Percentiles rank a stretch among this genome's conserved stretches.
Evolutionary conservation across 2,888 invertebrate genomes (phyloP).

Genomic region (Camponotus fellah): DNA sequence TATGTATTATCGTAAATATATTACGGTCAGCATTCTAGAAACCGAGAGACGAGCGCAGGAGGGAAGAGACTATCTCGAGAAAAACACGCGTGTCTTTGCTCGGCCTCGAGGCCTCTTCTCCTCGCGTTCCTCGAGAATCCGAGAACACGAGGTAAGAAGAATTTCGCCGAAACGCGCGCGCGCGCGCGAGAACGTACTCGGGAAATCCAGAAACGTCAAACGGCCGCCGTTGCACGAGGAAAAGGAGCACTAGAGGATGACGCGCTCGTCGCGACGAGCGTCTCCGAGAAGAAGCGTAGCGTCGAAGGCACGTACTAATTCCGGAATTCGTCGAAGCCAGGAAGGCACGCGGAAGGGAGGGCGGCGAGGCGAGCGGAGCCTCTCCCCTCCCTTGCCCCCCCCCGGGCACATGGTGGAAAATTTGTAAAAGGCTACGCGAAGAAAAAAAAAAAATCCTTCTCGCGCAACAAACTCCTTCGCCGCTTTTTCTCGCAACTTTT

Average conservation of each 20-base stretch:
- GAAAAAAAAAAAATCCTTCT: not conserved
- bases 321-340: slow-evolving; percentile 39
- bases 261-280: not conserved
- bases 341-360: not conserved
- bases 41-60: not conserved
- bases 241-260: not conserved
- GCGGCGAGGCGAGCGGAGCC: not conserved
- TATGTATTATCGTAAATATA: not conserved
- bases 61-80: not conserved
- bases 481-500: not conserved
- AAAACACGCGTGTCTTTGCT: not conserved
- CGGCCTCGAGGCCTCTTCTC: no score
- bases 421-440: not conserved
- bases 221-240: not conserved
- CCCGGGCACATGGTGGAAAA: not conserved
- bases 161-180: not conserved
- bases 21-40: not conserved
- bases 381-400: not conserved
- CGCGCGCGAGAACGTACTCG: not conserved
- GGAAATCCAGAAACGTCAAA: not conserved
- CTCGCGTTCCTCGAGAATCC: not conserved
- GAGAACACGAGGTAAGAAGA: not conserved
- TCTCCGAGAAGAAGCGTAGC: slow-evolving; percentile 27
- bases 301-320: slow-evolving; percentile 49
- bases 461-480: not conserved